These are phyloP conservation scores for Lucinisca nassula DNA, from an alignment of 2,888 invertebrate species.

Conservation along the genomic window DNA sequence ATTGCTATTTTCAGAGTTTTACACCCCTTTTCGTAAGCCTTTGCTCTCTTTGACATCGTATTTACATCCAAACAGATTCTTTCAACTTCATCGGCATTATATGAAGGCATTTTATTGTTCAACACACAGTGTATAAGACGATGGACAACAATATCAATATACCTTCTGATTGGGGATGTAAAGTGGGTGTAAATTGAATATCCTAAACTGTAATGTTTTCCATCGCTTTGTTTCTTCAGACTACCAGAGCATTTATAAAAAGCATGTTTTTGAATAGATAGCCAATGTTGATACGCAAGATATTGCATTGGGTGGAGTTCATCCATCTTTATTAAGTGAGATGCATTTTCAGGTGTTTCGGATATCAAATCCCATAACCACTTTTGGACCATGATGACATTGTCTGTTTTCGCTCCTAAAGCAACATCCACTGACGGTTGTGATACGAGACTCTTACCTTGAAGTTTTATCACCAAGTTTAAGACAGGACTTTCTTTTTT, in stretches of 20 bases:
- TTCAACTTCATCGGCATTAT: slow-evolving; percentile 60
- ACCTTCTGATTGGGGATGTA: slow-evolving; percentile 65
- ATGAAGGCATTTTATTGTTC: slow-evolving; percentile 44
- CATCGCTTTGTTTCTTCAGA: background rate
- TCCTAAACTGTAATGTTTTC: slow-evolving; percentile 61
- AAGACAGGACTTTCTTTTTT: slow-evolving; percentile 15
- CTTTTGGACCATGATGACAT: slow-evolving; percentile 9
- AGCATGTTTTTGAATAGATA: slow-evolving; percentile 66
- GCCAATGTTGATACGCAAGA: slow-evolving; percentile 67
- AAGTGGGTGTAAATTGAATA: slow-evolving; percentile 54
- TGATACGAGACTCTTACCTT: slow-evolving; percentile 30
- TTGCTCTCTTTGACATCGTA: slow-evolving; percentile 64
- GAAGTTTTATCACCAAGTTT: slow-evolving; percentile 50
- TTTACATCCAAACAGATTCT: slow-evolving; percentile 67
- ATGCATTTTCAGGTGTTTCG: slow-evolving; percentile 5
- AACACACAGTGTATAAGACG: slow-evolving; percentile 68
- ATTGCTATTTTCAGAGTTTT: slow-evolving; percentile 58
- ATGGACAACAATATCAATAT: slow-evolving; percentile 58
- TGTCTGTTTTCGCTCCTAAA: background rate
- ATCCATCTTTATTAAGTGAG: slow-evolving; percentile 56
- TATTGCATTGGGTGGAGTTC: slow-evolving; percentile 66
- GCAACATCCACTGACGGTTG: slow-evolving; percentile 6
- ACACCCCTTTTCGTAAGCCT: slow-evolving; percentile 66
- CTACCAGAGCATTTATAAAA: slow-evolving; percentile 61
- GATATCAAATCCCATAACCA: slow-evolving; percentile 57